Evolutionary conservation across 2,888 invertebrate genomes (phyloP), one percentile per base, ranked within the genome.

Genomic region (Lasioglossum vierecki): DNA sequence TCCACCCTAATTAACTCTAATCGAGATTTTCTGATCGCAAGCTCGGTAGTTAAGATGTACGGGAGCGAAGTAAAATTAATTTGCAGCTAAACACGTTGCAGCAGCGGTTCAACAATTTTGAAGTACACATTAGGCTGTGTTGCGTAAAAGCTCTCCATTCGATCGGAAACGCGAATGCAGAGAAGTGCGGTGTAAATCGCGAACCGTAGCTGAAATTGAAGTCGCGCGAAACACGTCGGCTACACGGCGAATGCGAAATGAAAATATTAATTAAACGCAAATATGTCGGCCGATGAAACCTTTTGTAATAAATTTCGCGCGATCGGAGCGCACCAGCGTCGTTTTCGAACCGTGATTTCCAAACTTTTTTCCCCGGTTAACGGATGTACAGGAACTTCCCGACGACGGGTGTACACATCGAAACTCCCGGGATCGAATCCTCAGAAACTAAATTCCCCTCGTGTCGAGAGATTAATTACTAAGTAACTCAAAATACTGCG

Each of bases 221-320:
- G 68, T 41, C 41, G 9, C n/a, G 70, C 39, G 41, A 39, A 22
- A 2, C 9, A 70, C 41, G 68, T 22, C 68, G 70, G 22, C n/a
- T 13, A 5, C 35, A 39, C 35, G n/a, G 75, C 44, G 63, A 63
- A 39, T 63, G 39, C 22, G 26, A 63, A 76, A 57, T 63, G 60
- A 76, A 76, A 76, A 44, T 60, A 26, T 41, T 76, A 76, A 76
- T 30, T 63, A 22, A 63, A 63, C 18, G 46, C 44, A 76, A 63
- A 76, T 44, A 46, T 13, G 63, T 46, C 60, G 63, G 63, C 44
- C 22, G 63, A 39, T 46, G 76, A 46, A 76, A 30, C 18, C 46
- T 53, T 72, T 72, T 30, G 26, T 44, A 35, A 49, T 30, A 18
- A 73, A 73, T 46, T 46, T 22, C 49, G 22, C 49, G 35, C 35